Evolutionary conservation across 2,113 vertebrate genomes (phyloP).

Genomic region (Cichladusa arquata): DNA sequence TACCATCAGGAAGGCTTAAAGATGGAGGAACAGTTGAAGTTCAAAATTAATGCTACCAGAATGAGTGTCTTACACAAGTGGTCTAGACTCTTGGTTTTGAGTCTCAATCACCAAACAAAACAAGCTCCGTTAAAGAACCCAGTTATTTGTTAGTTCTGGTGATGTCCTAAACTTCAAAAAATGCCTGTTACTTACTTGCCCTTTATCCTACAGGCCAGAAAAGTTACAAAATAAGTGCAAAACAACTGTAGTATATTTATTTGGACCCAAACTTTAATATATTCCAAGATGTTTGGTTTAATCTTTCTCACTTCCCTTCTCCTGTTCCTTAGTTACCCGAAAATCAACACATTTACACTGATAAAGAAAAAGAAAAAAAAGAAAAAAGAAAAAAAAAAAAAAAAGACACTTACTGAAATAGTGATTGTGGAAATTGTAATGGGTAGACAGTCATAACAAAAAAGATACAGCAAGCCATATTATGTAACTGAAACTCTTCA

Average conservation of each 20-base stretch:
- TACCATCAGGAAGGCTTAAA: neutral
- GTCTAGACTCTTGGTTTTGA: neutral
- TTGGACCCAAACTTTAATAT: neutral
- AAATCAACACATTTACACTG: neutral
- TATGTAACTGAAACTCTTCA: neutral
- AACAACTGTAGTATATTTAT: neutral
- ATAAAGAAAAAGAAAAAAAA: neutral
- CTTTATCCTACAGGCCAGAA: neutral
- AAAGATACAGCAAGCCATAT: neutral
- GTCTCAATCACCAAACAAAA: neutral
- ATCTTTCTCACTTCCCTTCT: neutral
- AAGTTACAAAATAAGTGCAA: neutral
- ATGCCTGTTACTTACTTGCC: neutral
- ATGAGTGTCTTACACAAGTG: neutral
- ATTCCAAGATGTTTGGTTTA: neutral
- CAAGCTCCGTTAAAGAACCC: neutral
- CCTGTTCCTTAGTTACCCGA: neutral
- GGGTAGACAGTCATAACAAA: neutral
- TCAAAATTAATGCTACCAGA: neutral
- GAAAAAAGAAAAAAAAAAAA: neutral
- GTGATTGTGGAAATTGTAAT: neutral
- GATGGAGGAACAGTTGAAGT: neutral
- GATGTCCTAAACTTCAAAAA: neutral
- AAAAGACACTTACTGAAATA: neutral
- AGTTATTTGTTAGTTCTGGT: neutral